These are phyloP conservation scores for Apodemus sylvaticus DNA, from an alignment of 2,113 vertebrate genomes.

Conservation along the genomic window DNA sequence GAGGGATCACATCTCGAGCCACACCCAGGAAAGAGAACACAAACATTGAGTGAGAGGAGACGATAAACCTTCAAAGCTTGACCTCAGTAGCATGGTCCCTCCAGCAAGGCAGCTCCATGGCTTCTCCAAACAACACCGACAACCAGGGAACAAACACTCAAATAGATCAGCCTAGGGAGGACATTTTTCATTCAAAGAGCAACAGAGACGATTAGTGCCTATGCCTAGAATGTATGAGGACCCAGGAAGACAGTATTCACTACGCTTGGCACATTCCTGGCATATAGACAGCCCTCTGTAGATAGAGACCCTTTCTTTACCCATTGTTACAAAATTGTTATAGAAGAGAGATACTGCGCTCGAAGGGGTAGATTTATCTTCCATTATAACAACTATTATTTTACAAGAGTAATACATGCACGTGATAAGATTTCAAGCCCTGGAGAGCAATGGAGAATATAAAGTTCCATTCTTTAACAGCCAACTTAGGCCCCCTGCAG, in stretches of 20 bases:
- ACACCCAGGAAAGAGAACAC: not conserved
- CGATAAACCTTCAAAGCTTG: not conserved
- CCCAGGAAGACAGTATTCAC: not conserved
- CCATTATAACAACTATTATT: not conserved
- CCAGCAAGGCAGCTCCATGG: not conserved
- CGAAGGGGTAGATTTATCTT: not conserved
- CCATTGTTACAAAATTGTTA: not conserved
- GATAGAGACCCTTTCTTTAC: not conserved
- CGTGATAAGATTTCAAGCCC: not conserved
- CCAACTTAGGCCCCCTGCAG: not conserved
- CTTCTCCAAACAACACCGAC: not conserved
- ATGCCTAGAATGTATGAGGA: not conserved
- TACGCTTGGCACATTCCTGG: not conserved
- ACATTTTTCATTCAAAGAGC: not conserved
- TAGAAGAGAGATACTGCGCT: not conserved
- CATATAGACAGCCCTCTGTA: not conserved
- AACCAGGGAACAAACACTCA: not conserved
- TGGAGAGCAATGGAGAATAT: not conserved
- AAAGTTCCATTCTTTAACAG: not conserved
- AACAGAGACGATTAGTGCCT: not conserved
- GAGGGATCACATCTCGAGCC: not conserved
- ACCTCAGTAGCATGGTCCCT: not conserved
- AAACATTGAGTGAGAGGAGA: too few species aligned
- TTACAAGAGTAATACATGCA: not conserved
- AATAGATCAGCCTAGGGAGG: not conserved